phyloP scores from a whole-genome alignment of 1,140 invertebrate species.

The Vollenhovia emeryi region DNA sequence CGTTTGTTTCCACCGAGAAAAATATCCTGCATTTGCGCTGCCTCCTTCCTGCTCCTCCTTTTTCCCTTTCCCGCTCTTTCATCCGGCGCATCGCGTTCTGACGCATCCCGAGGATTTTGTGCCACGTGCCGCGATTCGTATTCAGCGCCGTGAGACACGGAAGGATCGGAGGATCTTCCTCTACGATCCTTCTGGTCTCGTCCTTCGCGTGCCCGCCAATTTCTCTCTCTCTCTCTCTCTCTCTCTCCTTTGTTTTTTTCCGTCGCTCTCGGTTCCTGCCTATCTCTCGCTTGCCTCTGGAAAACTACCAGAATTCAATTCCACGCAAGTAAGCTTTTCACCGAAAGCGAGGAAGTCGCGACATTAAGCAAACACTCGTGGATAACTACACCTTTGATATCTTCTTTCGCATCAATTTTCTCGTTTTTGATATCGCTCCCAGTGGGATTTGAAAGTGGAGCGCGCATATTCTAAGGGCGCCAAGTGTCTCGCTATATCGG shows the following conservation, averaged over 20 bases:
- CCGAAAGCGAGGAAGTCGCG: conserved; percentile 19
- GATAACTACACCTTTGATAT: conserved; percentile 41
- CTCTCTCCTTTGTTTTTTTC: neutral
- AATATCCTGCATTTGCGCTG: conserved; percentile 61
- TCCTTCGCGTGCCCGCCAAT: conserved; percentile 8
- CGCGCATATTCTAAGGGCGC: neutral
- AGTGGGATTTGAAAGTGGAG: conserved; percentile 11
- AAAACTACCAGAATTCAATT: conserved; percentile 47
- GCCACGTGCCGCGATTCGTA: conserved; percentile 70
- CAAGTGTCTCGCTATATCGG: neutral
- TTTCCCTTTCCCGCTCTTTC: neutral
- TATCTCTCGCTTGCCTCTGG: neutral
- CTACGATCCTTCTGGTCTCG: neutral
- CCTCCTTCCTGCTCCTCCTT: neutral
- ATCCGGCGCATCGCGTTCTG: conserved; percentile 8
- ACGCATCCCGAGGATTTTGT: conserved; percentile 40
- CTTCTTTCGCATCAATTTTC: conserved; percentile 37
- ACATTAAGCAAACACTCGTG: conserved; percentile 47
- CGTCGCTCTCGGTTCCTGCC: neutral
- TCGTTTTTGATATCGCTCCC: conserved; percentile 28
- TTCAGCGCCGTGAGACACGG: conserved; percentile 53
- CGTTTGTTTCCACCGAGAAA: conserved; percentile 77
- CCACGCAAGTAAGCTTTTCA: conserved; percentile 8
- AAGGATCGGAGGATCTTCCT: conserved; percentile 41
- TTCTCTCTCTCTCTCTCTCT: conserved; percentile 8